phyloP scores from a whole-genome alignment of 2,797 vertebrate species.

The Pteropus rufus region DNA sequence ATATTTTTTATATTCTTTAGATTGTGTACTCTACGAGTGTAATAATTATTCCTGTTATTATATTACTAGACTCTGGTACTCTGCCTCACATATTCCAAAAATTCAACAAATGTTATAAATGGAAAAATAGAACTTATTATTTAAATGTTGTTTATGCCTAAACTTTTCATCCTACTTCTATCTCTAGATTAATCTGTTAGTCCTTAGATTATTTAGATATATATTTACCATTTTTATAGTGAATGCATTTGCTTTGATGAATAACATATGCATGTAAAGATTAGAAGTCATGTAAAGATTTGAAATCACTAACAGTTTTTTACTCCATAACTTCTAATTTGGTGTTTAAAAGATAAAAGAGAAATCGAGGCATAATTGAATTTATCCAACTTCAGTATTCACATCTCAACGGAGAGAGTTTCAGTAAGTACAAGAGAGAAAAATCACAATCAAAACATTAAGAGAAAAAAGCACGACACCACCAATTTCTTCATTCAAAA shows the following conservation, averaged over 20 bases:
- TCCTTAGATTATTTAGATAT: neutral
- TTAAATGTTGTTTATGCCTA: neutral
- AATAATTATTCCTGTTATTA: neutral
- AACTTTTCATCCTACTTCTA: neutral
- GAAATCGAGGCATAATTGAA: neutral
- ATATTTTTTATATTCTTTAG: neutral
- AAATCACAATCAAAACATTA: conserved; percentile 19
- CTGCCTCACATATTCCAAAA: neutral
- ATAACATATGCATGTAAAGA: neutral
- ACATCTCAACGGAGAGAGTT: neutral
- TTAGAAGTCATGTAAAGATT: neutral
- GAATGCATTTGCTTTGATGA: neutral
- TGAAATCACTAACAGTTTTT: neutral
- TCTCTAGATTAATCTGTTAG: neutral
- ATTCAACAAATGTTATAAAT: neutral
- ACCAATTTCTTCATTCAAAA: conserved; percentile 8
- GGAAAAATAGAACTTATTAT: neutral
- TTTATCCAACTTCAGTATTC: neutral
- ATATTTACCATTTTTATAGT: neutral
- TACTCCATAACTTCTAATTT: conserved; percentile 24
- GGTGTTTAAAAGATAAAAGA: neutral
- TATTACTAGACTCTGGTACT: neutral
- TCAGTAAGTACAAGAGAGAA: neutral
- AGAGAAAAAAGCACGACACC: neutral
- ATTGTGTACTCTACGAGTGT: neutral